Conservation (phyloP, 92 coral and sea anemone species). For the Paramuricea clavata region DNA sequence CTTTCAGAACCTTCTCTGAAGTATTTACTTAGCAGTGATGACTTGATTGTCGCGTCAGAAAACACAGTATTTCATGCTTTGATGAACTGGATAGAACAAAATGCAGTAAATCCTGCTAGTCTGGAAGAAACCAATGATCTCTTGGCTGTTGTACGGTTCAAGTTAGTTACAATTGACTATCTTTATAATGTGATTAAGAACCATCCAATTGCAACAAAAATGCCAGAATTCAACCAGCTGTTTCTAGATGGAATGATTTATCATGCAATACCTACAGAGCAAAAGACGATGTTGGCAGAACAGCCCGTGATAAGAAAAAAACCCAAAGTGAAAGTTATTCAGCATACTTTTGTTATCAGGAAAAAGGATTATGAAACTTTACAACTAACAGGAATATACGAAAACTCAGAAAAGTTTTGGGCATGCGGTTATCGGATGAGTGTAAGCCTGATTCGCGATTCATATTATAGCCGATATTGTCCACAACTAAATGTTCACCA, state of each 20-base stretch:
- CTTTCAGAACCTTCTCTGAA: constrained; percentile 7
- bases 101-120: background rate
- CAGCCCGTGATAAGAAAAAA: background rate
- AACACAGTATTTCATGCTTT: constrained; percentile 91
- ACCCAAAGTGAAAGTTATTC: background rate
- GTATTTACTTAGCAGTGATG: constrained; percentile 41
- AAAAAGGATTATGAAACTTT: background rate
- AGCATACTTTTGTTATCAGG: background rate
- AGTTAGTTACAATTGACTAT: constrained; percentile 5
- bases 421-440: background rate
- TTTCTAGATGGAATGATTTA: background rate
- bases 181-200: constrained; percentile 17
- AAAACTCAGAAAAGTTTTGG: background rate
- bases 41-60: constrained; percentile 82
- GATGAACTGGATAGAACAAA: constrained; percentile 76
- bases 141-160: background rate
- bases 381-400: background rate
- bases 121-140: background rate
- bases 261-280: background rate
- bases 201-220: background rate
- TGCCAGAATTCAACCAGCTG: constrained; percentile 7
- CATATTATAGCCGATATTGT: background rate
- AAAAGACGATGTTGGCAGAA: background rate
- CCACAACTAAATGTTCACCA: background rate
- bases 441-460: background rate